A percentile compares a stretch with the other conserved stretches of the same genome.
Evolutionary conservation across 2,888 invertebrate species (phyloP).

Genomic region (Dascillus cervinus): DNA sequence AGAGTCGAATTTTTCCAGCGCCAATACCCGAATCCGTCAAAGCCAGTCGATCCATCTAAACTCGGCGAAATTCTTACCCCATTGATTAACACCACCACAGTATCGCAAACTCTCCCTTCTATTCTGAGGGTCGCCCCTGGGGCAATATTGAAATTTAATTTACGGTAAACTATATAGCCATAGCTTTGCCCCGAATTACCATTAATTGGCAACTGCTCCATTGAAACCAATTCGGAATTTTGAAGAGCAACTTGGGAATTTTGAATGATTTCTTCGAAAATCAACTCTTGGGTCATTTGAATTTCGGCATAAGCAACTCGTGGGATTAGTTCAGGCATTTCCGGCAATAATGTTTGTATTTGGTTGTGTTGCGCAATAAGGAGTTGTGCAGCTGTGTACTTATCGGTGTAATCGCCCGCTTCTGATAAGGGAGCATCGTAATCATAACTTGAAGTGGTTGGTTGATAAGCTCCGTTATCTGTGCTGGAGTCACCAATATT

Average conservation of each 20-base stretch:
- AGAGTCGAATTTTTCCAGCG: constrained; percentile 29
- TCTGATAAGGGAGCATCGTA: constrained; percentile 84
- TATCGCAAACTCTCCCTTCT: constrained; percentile 42
- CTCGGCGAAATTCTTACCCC: constrained; percentile 34
- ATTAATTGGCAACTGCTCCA: constrained; percentile 38
- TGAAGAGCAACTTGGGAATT: constrained; percentile 13
- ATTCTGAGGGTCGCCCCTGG: constrained; percentile 32
- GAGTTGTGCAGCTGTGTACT: constrained; percentile 66
- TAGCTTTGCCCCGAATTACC: constrained; percentile 47
- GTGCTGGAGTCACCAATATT: constrained; percentile 19
- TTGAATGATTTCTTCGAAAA: constrained; percentile 18
- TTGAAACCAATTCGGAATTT: constrained; percentile 20
- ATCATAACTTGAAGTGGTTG: constrained; percentile 44
- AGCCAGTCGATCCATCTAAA: constrained; percentile 24
- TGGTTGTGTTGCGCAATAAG: constrained; percentile 36
- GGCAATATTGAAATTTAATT: constrained; percentile 27
- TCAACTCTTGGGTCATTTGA: constrained; percentile 21
- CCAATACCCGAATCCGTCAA: constrained; percentile 41
- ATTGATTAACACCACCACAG: constrained; percentile 45
- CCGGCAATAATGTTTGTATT: constrained; percentile 31
- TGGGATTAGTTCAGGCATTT: constrained; percentile 28
- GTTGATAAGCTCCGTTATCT: constrained; percentile 16
- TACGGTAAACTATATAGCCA: constrained; percentile 49
- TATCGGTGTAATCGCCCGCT: constrained; percentile 80
- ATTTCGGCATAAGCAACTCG: constrained; percentile 31